Evolutionary conservation across 2,888 invertebrate genomes (phyloP).

Genomic region (Glaucopsyche alexis): DNA sequence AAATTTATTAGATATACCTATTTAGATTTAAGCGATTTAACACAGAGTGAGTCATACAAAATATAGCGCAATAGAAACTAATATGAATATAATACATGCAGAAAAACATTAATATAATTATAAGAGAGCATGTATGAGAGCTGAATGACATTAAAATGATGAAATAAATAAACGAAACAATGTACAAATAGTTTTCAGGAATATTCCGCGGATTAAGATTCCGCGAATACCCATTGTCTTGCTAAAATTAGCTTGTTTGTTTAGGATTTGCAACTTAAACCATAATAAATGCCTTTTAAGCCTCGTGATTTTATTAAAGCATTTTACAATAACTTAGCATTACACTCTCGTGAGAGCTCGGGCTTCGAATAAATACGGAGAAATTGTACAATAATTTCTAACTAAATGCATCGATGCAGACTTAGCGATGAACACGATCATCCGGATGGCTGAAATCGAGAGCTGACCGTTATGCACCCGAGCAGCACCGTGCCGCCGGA

Average conservation of each 20-base stretch:
- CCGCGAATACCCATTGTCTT: conserved; percentile 19
- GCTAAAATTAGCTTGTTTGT: not conserved
- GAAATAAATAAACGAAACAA: conserved; percentile 31
- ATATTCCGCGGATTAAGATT: conserved; percentile 31
- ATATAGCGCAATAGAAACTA: not conserved
- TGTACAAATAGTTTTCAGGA: conserved; percentile 7
- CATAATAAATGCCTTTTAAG: conserved; percentile 73
- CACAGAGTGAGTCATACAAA: conserved; percentile 18
- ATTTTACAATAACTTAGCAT: conserved; percentile 40
- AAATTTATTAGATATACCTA: conserved; percentile 22
- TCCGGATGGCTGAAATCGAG: conserved; percentile 49
- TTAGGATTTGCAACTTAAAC: conserved; percentile 48
- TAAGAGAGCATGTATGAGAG: conserved; percentile 28
- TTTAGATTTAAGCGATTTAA: conserved; percentile 6
- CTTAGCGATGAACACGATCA: conserved; percentile 19
- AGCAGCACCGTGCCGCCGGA: conserved; percentile 40
- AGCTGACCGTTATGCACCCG: conserved; percentile 69
- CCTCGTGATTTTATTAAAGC: conserved; percentile 62
- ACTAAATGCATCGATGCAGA: conserved; percentile 31
- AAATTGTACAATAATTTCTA: conserved; percentile 30
- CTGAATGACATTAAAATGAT: conserved; percentile 25
- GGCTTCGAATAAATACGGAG: conserved; percentile 33
- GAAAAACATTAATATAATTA: not conserved
- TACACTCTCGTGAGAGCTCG: conserved; percentile 34
- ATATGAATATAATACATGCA: conserved; percentile 8